These are phyloP conservation scores for Caenorhabditis angaria DNA, from an alignment of 2,888 invertebrate genomes.

Conservation along the genomic window DNA sequence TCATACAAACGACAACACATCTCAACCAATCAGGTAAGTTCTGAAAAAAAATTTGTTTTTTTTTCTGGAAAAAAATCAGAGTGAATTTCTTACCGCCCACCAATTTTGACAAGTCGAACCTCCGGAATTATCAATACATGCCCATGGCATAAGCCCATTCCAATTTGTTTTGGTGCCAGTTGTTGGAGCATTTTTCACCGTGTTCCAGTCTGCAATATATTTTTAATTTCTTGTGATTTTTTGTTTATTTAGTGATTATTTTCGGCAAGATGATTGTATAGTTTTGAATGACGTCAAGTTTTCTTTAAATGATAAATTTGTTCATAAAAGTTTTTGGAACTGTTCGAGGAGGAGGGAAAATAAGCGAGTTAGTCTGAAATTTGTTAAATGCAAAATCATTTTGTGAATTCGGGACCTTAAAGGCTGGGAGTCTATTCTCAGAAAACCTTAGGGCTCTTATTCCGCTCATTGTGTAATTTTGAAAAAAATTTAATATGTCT, in stretches of 20 bases:
- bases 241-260: neutral
- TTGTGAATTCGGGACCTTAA: no score
- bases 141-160: conserved; percentile 46
- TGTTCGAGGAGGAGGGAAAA: no score
- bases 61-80: neutral
- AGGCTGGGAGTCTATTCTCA: no score
- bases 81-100: conserved; percentile 20
- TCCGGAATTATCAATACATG: conserved; percentile 25
- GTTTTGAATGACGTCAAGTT: no score
- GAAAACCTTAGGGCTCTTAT: no score
- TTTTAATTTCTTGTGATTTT: neutral
- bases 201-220: conserved; percentile 30
- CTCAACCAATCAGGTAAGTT: conserved; percentile 40
- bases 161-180: neutral
- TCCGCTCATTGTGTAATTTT: no score
- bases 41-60: conserved; percentile 27
- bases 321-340: no score
- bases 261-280: no score
- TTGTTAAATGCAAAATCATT: no score
- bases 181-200: conserved; percentile 18
- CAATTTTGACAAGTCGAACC: conserved; percentile 27
- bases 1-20: conserved; percentile 49
- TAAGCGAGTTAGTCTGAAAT: no score
- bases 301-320: no score
- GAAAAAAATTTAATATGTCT: no score